Base-by-base conservation (phyloP, 2,888 invertebrate species). In the Trissolcus japonicus region DNA sequence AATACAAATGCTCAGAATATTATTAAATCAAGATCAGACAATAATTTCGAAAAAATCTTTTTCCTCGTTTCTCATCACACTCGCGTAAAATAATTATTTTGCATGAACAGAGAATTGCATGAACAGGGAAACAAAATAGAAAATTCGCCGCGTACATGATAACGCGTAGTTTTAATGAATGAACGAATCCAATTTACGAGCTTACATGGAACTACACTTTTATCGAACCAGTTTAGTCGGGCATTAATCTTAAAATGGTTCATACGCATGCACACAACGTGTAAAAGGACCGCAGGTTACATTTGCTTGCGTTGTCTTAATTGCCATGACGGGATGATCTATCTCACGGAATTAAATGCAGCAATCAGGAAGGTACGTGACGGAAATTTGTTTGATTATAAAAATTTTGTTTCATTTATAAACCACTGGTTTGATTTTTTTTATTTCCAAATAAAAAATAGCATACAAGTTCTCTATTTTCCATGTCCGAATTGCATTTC, bases 171-270 rank as follows among this genome's bases (percentile, higher is more conserved):
- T 71, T 63, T 75, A 75, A 75, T 54, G 76, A 75, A 75, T 54
- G 76, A 69, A 76, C 65, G 69, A 50, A 48, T 62, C 67, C 54
- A 66, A 72, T 66, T 76, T 71, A 76, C 62, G 59, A 57, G 35
- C 62, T 41, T 67, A 71, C 76, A 56, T 76, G 67, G 71, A 76
- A 76, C 35, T 50, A 40, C 67, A 76, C 62, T 72, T 76, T 76
- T 67, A 56, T 65, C 40, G 59, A 71, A 71, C 76, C 66, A 76
- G 76, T 76, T 71, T 56, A 56, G 69, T 51, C 29, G 46, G 57
- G 51, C 67, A 67, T 68, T 75, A 75, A 75, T 75, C 75, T 75
- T 63, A 68, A 68, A 35, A 11, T 63, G 57, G 74, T 62, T 74
- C 61, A 69, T 59, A 65, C 50, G 16, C 48, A 54, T 35, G 54